These are phyloP conservation scores for Tragelaphus buxtoni DNA, from an alignment of 2,113 vertebrate species.

Conservation along the genomic window DNA sequence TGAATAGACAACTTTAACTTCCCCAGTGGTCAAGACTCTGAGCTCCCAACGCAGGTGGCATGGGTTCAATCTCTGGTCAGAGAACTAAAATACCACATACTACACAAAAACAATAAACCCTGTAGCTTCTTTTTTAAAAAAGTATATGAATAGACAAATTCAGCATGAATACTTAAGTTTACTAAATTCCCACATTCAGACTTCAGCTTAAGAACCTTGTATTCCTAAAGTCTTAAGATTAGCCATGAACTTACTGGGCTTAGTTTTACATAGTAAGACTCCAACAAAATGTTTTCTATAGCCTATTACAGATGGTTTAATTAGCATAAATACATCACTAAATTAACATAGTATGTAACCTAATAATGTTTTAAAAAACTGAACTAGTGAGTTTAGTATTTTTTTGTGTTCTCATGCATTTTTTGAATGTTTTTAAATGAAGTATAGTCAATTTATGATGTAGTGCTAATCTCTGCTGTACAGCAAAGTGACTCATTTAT, in stretches of 20 bases:
- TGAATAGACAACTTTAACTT: not conserved
- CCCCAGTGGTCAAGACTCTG: not conserved
- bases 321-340: slow-evolving; percentile 34
- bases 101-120: not conserved
- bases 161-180: not conserved
- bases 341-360: not conserved
- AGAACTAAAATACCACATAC: not conserved
- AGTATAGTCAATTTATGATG: not conserved
- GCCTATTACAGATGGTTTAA: not conserved
- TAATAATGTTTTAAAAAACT: slow-evolving; percentile 14
- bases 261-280: not conserved
- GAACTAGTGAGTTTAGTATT: not conserved
- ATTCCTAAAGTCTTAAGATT: not conserved
- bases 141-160: not conserved
- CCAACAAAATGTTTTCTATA: slow-evolving; percentile 15
- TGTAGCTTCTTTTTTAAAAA: not conserved
- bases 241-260: not conserved
- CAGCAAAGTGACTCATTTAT: not conserved
- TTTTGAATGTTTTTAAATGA: not conserved
- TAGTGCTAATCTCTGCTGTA: not conserved
- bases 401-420: not conserved
- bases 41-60: not conserved
- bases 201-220: not conserved
- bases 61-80: not conserved
- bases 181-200: not conserved